Evolutionary conservation across 2,888 invertebrate species (phyloP).

Genomic region (Dolichomitus sp.): DNA sequence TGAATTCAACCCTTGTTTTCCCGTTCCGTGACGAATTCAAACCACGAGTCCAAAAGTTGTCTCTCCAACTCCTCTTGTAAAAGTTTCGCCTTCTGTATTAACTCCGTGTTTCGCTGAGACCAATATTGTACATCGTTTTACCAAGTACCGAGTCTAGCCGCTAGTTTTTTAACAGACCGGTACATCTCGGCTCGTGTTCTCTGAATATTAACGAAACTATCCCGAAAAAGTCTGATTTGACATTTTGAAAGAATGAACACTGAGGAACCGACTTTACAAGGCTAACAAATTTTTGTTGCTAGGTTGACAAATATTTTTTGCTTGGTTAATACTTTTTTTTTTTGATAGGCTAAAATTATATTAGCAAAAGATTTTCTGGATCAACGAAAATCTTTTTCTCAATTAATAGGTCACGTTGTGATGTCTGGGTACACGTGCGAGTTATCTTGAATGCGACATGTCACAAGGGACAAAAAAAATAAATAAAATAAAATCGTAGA

Average conservation of each 20-base stretch:
- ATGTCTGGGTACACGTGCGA: too few species aligned
- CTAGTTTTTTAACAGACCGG: not conserved
- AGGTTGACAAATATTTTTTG: too few species aligned
- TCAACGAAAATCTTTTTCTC: too few species aligned
- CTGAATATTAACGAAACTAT: not conserved
- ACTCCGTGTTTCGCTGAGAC: not conserved
- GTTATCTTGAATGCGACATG: too few species aligned
- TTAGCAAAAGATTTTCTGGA: too few species aligned
- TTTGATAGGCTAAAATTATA: too few species aligned
- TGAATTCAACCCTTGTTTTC: constrained; percentile 8
- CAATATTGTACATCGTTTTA: not conserved
- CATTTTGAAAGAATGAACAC: not conserved
- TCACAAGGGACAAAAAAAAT: too few species aligned
- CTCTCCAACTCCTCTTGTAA: not conserved
- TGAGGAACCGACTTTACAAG: too few species aligned
- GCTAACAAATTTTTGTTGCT: too few species aligned
- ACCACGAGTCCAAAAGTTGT: not conserved
- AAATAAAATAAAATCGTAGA: too few species aligned
- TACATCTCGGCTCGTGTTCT: not conserved
- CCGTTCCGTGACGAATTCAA: not conserved
- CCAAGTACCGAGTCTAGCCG: not conserved
- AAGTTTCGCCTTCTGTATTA: not conserved
- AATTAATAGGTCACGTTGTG: too few species aligned
- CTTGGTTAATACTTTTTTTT: too few species aligned
- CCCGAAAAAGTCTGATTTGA: not conserved